These are phyloP conservation scores for Nebria ingens DNA, from an alignment of 1,140 invertebrate genomes.

Conservation along the genomic window DNA sequence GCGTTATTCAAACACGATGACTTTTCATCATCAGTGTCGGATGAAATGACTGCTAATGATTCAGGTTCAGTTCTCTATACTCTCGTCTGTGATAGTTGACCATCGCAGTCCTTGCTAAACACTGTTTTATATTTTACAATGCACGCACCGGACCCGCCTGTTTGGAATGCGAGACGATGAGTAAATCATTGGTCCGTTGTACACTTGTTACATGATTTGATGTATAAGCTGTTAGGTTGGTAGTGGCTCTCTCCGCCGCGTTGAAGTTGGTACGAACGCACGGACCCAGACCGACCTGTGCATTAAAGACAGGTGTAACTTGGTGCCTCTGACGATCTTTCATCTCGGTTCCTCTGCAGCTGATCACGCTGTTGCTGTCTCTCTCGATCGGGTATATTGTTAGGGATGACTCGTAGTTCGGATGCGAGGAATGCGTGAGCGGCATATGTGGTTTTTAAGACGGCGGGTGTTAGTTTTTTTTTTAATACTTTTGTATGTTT, in stretches of 20 bases:
- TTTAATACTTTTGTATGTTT: too few relatives aligned
- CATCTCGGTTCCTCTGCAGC: background rate
- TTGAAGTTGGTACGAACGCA: background rate
- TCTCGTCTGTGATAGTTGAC: background rate
- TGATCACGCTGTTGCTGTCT: background rate
- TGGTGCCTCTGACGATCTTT: background rate
- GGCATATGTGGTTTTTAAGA: too few relatives aligned
- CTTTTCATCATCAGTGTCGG: background rate
- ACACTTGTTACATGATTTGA: conserved; percentile 9
- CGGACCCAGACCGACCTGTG: background rate
- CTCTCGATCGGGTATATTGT: background rate
- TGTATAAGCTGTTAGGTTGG: conserved; percentile 9
- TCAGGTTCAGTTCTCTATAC: too few relatives aligned
- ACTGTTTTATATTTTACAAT: background rate
- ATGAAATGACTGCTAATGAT: background rate
- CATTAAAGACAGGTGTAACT: conserved; percentile 7
- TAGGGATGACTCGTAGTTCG: background rate
- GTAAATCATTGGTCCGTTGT: background rate
- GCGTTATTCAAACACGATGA: background rate
- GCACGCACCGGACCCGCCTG: background rate
- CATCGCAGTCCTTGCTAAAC: background rate
- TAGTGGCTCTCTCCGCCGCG: background rate
- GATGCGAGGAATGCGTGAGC: too few relatives aligned
- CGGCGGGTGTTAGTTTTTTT: too few relatives aligned
- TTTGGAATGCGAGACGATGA: background rate